Percentiles rank a stretch among this genome's conserved stretches.
phyloP scores from a whole-genome alignment of 2,888 invertebrate genomes.

The Platycheirus rosarum region DNA sequence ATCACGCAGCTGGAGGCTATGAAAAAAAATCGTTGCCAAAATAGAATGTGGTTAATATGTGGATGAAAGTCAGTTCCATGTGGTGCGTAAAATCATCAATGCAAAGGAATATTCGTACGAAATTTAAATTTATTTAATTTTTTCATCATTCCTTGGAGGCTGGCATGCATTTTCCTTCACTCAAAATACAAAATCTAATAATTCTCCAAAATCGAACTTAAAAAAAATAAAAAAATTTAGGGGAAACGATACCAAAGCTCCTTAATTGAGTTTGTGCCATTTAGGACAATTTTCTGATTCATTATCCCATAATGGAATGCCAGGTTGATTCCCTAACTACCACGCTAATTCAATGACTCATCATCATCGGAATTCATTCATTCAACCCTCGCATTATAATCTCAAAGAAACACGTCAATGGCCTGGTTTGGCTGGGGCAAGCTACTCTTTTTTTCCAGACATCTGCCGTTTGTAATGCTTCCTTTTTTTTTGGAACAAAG shows the following conservation, averaged over 20 bases:
- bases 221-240: background rate
- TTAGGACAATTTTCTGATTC: conserved; percentile 19
- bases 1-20: no score
- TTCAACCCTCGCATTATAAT: conserved; percentile 34
- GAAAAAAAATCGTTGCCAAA: no score
- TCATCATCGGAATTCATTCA: conserved; percentile 18
- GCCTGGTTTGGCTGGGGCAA: conserved; percentile 1
- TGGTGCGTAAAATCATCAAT: no score
- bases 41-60: no score
- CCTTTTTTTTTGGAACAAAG: conserved; percentile 53
- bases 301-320: conserved; percentile 31
- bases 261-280: background rate
- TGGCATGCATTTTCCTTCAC: no score
- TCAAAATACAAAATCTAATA: background rate
- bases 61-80: no score
- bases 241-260: background rate
- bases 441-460: conserved; percentile 1
- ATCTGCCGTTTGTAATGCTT: conserved; percentile 14
- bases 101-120: no score
- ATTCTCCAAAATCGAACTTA: background rate
- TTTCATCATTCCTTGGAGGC: no score
- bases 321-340: background rate
- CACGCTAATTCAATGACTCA: conserved; percentile 28
- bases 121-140: no score
- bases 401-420: conserved; percentile 22